phyloP scores from a whole-genome alignment of 2,797 vertebrate genomes.

The Xenentodon cancila region DNA sequence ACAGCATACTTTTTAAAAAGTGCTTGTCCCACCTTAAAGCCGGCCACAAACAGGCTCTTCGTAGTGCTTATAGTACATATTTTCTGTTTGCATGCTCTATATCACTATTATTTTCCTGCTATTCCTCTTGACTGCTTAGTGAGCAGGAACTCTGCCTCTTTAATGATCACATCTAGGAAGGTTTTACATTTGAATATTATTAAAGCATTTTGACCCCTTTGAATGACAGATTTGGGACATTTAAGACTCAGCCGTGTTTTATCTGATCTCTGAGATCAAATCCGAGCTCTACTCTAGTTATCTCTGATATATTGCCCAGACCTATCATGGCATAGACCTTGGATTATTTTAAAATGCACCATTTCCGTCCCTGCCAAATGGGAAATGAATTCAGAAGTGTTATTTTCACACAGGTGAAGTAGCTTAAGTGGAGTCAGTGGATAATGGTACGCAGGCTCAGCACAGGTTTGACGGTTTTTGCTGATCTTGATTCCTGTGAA shows the following conservation, averaged over 20 bases:
- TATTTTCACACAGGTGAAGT: slow-evolving; percentile 28
- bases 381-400: slow-evolving; percentile 25
- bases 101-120: too few species aligned
- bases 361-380: slow-evolving; percentile 24
- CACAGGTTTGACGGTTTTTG: slow-evolving; percentile 9
- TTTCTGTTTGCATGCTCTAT: not conserved
- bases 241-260: slow-evolving; percentile 19
- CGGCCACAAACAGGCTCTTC: not conserved
- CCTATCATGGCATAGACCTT: slow-evolving; percentile 37
- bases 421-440: slow-evolving; percentile 37
- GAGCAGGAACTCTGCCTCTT: slow-evolving; percentile 11
- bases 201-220: slow-evolving; percentile 40
- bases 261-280: slow-evolving; percentile 24
- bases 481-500: too few species aligned
- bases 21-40: not conserved
- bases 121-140: too few species aligned
- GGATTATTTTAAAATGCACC: slow-evolving; percentile 26
- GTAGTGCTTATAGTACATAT: too few species aligned
- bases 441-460: slow-evolving; percentile 34
- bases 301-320: slow-evolving; percentile 41
- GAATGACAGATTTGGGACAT: slow-evolving; percentile 24
- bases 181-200: slow-evolving; percentile 45
- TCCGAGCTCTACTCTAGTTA: slow-evolving; percentile 56
- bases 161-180: slow-evolving; percentile 28
- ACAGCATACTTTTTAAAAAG: slow-evolving; percentile 18